Percentiles rank a stretch among this genome's conserved stretches.
Evolutionary conservation across 2,888 invertebrate genomes (phyloP).

Genomic region (Drosophila emarginata): DNA sequence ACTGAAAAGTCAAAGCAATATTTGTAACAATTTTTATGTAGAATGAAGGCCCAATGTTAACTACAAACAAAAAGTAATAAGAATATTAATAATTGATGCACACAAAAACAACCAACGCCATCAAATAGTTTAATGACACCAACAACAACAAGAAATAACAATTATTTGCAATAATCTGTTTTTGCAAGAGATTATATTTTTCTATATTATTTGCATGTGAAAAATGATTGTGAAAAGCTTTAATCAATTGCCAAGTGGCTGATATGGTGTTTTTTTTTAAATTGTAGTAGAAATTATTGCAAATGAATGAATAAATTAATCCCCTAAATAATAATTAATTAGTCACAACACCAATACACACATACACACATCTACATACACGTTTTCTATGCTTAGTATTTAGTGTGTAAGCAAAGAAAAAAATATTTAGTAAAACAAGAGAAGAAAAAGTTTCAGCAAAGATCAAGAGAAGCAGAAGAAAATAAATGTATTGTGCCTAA

Average conservation of each 20-base stretch:
- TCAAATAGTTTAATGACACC: constrained; percentile 23
- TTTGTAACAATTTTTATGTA: constrained; percentile 44
- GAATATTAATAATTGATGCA: constrained; percentile 27
- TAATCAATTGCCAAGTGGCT: constrained; percentile 67
- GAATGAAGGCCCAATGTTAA: constrained; percentile 45
- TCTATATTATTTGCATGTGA: constrained; percentile 52
- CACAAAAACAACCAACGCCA: constrained; percentile 6
- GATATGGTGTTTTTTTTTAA: constrained; percentile 55
- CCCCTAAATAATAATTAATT: constrained; percentile 39
- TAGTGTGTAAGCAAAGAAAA: constrained; percentile 49
- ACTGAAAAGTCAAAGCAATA: constrained; percentile 58
- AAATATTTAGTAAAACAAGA: constrained; percentile 47
- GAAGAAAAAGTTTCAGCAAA: constrained; percentile 32
- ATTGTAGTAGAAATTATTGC: constrained; percentile 66
- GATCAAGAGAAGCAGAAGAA: constrained; percentile 37
- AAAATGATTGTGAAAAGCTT: constrained; percentile 71
- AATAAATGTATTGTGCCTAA: constrained; percentile 76
- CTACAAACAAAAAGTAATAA: constrained; percentile 36
- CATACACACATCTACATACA: constrained; percentile 39
- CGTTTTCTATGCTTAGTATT: constrained; percentile 70
- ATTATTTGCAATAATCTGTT: constrained; percentile 34
- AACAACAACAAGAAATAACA: constrained; percentile 29
- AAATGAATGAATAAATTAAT: constrained; percentile 52
- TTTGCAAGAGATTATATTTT: constrained; percentile 41
- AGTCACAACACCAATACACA: constrained; percentile 22